Conservation (phyloP, 1,140 invertebrate genomes). For the Pygmarrhopalites habei region DNA sequence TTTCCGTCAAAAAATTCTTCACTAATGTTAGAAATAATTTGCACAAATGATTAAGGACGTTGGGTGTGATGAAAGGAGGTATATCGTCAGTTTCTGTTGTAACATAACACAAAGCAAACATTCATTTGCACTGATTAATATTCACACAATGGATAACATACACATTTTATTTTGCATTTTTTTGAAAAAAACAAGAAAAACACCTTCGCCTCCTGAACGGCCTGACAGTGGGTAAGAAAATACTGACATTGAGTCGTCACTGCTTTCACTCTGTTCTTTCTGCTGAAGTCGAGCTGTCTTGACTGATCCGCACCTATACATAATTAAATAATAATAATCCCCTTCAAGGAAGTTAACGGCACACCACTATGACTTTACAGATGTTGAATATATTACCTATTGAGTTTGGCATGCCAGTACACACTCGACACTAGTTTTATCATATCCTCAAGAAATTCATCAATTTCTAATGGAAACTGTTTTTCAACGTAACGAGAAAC, state of each 20-base stretch:
- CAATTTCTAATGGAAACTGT: neutral
- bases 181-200: neutral
- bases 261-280: neutral
- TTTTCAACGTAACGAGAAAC: neutral
- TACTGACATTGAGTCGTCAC: neutral
- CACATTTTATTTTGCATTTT: neutral
- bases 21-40: constrained; percentile 8
- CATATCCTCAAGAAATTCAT: constrained; percentile 17
- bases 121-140: too few relatives aligned
- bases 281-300: neutral
- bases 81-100: neutral
- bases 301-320: too few relatives aligned
- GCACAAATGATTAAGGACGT: constrained; percentile 16
- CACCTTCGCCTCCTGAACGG: neutral
- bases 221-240: neutral
- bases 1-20: neutral
- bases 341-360: too few relatives aligned
- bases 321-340: too few relatives aligned
- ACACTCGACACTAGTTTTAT: constrained; percentile 11
- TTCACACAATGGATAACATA: too few relatives aligned
- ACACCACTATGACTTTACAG: too few relatives aligned
- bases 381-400: neutral
- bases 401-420: constrained; percentile 19
- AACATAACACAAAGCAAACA: too few relatives aligned
- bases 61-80: constrained; percentile 26